Evolutionary conservation across 2,113 vertebrate genomes (phyloP).

Genomic region (Corythaeola cristata): DNA sequence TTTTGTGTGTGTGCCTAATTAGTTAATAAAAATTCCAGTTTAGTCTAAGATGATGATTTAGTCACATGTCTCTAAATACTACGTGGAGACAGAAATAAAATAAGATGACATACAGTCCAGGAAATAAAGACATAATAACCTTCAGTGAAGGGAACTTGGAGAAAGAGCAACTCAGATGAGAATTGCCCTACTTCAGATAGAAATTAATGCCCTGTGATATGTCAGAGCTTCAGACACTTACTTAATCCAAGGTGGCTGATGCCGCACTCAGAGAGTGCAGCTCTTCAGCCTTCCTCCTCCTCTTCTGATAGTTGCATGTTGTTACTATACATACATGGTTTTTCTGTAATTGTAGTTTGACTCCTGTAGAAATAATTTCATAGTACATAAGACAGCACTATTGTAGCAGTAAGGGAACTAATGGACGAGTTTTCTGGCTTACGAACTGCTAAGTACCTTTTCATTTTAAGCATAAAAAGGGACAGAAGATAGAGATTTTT

Average conservation of each 20-base stretch:
- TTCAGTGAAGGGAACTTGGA: neutral
- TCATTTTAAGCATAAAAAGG: slow-evolving; percentile 2
- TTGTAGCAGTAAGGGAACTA: neutral
- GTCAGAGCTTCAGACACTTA: neutral
- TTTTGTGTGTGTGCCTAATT: neutral
- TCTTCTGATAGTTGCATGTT: neutral
- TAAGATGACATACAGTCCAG: neutral
- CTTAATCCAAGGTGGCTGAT: neutral
- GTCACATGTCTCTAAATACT: neutral
- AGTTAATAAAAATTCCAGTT: neutral
- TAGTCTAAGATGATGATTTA: neutral
- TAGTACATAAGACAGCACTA: neutral
- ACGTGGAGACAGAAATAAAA: neutral
- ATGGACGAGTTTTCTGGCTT: neutral
- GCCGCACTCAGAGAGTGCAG: neutral
- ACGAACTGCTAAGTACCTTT: neutral
- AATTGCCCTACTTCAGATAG: neutral
- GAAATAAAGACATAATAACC: neutral
- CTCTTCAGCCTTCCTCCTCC: neutral
- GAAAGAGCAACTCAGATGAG: neutral
- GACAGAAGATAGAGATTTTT: neutral
- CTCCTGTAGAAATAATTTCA: neutral
- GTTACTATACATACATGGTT: neutral
- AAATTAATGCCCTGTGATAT: neutral
- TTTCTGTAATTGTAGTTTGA: neutral